A percentile compares a stretch with the other conserved stretches of the same genome.
Conservation (phyloP, 2,888 invertebrate species). For the Oscheius sp. region DNA sequence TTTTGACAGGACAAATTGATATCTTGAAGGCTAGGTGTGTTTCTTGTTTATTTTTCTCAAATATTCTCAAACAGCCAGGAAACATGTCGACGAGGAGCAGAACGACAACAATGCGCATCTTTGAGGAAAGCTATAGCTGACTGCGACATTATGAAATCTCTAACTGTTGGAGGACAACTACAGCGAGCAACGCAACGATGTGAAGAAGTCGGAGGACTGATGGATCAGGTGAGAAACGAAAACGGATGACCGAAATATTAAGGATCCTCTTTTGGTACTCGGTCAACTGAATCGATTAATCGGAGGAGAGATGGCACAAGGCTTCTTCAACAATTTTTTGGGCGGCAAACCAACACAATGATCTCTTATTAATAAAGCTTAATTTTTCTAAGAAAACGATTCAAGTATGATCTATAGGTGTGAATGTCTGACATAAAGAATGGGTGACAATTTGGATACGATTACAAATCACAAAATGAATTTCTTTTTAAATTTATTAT, state of each 20-base stretch:
- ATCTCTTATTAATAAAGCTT: slow-evolving; percentile 20
- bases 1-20: slow-evolving; percentile 66
- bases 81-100: slow-evolving; percentile 67
- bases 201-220: slow-evolving; percentile 67
- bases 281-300: slow-evolving; percentile 64
- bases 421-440: no score
- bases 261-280: slow-evolving; percentile 64
- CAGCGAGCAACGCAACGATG: slow-evolving; percentile 65
- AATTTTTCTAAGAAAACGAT: slow-evolving; percentile 26
- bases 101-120: slow-evolving; percentile 67
- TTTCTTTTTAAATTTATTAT: no score
- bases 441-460: no score
- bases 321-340: slow-evolving; percentile 68
- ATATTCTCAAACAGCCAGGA: slow-evolving; percentile 57
- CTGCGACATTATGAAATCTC: slow-evolving; percentile 65
- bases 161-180: slow-evolving; percentile 50
- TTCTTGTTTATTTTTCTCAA: not conserved
- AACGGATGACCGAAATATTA: slow-evolving; percentile 22
- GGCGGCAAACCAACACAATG: slow-evolving; percentile 37
- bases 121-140: slow-evolving; percentile 62
- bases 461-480: no score
- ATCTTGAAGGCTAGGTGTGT: slow-evolving; percentile 62
- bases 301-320: slow-evolving; percentile 68
- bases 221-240: slow-evolving; percentile 56
- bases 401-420: not conserved